Evolutionary conservation across 2,113 vertebrate species (phyloP).

Genomic region (human (Homo sapiens)): DNA sequence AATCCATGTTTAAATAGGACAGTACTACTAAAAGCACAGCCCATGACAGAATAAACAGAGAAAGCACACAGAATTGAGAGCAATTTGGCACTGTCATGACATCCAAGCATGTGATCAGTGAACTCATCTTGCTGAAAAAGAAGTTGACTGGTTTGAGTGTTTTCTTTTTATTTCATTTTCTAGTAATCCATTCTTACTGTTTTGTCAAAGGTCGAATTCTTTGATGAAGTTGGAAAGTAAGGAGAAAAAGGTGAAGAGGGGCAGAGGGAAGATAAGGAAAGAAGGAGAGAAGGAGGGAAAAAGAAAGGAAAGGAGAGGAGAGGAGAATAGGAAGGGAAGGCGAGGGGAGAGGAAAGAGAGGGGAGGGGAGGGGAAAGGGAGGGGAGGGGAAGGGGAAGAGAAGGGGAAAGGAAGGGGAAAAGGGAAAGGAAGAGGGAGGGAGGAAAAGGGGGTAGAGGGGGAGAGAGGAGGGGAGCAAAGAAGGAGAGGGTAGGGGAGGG

Average conservation of each 20-base stretch:
- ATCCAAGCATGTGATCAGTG: not conserved
- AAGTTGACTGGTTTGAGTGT: not conserved
- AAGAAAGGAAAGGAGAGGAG: not conserved
- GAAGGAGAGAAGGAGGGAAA: not conserved
- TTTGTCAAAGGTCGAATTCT: not conserved
- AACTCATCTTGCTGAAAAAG: not conserved
- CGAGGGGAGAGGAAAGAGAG: accelerated
- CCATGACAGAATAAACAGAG: not conserved
- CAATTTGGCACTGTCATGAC: not conserved
- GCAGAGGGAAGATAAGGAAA: no score
- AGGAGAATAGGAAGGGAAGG: not conserved
- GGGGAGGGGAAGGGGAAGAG: no score
- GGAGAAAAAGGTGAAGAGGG: no score
- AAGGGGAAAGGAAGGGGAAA: no score
- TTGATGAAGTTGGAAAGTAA: not conserved
- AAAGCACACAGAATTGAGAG: not conserved
- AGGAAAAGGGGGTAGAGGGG: not conserved
- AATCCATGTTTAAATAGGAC: not conserved
- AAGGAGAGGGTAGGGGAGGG: accelerated
- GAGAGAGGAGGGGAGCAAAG: no score
- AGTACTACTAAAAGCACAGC: not conserved
- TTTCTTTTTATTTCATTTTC: not conserved
- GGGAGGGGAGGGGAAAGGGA: accelerated
- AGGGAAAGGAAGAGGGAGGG: no score
- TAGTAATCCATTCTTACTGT: not conserved